Evolutionary conservation across 2,797 vertebrate genomes (phyloP).

Genomic region (Mormyrus hasselquistii): DNA sequence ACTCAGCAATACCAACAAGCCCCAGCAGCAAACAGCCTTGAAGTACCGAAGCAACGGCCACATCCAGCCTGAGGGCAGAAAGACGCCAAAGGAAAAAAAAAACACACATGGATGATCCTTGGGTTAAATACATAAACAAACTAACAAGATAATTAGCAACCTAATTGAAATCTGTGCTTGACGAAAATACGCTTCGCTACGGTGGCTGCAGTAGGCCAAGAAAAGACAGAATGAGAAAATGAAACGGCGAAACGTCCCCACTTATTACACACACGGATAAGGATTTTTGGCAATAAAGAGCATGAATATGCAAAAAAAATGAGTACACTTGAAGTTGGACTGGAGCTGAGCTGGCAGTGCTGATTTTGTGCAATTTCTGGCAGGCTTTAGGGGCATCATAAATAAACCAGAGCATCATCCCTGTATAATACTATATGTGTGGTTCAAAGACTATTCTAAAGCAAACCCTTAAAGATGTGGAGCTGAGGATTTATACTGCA

Average conservation of each 20-base stretch:
- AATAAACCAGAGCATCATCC: not conserved
- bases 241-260: not conserved
- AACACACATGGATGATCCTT: not conserved
- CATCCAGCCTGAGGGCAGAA: not conserved
- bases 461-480: not conserved
- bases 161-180: not conserved
- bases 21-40: not conserved
- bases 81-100: not conserved
- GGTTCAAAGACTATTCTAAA: not conserved
- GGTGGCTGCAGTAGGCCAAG: not conserved
- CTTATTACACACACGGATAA: not conserved
- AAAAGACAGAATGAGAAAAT: not conserved
- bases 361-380: not conserved
- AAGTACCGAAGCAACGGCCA: not conserved
- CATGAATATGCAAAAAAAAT: conserved; percentile 4
- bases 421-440: not conserved
- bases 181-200: not conserved
- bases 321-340: not conserved
- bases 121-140: not conserved
- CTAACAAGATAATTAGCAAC: not conserved
- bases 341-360: not conserved
- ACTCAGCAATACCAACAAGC: not conserved
- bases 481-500: not conserved
- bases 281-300: not conserved
- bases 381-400: not conserved